These are phyloP conservation scores for Hylyphantes graminicola DNA, from an alignment of 1,140 invertebrate genomes.

Conservation along the genomic window DNA sequence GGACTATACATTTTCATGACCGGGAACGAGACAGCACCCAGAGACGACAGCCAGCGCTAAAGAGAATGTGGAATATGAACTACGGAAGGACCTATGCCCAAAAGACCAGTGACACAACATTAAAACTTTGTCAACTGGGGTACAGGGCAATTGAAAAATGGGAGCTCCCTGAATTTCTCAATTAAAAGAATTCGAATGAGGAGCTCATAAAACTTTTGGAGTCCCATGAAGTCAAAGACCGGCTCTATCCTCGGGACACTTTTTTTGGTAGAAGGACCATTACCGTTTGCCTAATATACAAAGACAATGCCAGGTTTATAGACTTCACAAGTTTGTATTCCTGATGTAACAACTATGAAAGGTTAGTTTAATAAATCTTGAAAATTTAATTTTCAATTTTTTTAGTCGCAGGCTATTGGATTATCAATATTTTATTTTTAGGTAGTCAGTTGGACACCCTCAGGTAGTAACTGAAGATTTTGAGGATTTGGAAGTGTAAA, in stretches of 20 bases:
- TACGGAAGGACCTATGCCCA: too few relatives aligned
- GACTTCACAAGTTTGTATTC: constrained; percentile 1
- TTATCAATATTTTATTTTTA: neutral
- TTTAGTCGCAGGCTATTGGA: neutral
- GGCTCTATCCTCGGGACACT: constrained; percentile 8
- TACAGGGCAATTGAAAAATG: neutral
- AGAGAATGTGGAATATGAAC: too few relatives aligned
- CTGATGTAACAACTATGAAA: neutral
- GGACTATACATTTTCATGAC: too few relatives aligned
- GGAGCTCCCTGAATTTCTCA: neutral
- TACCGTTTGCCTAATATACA: neutral
- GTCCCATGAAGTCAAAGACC: neutral
- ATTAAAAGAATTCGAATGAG: neutral
- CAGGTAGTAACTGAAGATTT: neutral
- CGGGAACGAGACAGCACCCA: too few relatives aligned
- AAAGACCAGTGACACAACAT: neutral
- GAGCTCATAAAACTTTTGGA: neutral
- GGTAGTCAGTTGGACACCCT: neutral
- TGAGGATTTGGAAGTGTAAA: neutral
- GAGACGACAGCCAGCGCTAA: too few relatives aligned
- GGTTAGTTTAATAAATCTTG: neutral
- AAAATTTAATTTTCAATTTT: neutral
- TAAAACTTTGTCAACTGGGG: neutral
- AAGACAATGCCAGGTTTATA: neutral
- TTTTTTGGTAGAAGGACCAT: constrained; percentile 4